Conservation (phyloP, 2,797 vertebrate species). For the Sebastes steindachneri region DNA sequence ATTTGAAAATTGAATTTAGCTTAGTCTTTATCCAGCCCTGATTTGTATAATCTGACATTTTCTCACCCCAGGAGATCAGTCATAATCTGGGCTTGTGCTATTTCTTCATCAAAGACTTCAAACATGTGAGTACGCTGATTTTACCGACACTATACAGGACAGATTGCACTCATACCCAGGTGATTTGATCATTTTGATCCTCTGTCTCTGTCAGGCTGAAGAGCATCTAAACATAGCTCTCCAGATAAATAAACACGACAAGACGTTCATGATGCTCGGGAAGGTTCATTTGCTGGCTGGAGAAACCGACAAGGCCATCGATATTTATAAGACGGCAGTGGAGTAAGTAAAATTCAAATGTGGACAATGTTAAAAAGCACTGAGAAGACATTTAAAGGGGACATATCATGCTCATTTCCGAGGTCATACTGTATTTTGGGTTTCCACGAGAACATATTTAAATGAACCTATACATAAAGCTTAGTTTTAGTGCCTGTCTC, state of each 20-base stretch:
- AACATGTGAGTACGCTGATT: constrained; percentile 83
- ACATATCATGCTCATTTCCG: no score
- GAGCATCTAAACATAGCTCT: constrained; percentile 92
- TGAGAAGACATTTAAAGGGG: not conserved
- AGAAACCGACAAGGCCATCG: constrained; percentile 89
- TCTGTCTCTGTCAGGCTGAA: constrained; percentile 83
- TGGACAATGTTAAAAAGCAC: not conserved
- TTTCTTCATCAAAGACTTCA: constrained; percentile 93
- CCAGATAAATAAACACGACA: constrained; percentile 90
- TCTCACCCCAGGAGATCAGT: constrained; percentile 89
- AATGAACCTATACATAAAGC: no score
- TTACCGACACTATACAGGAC: not conserved
- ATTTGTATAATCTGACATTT: constrained; percentile 47
- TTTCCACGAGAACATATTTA: no score
- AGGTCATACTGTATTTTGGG: no score
- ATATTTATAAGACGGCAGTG: constrained; percentile 91
- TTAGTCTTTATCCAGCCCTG: not conserved
- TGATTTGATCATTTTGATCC: constrained; percentile 22
- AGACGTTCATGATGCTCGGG: constrained; percentile 93
- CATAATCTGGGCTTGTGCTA: constrained; percentile 96
- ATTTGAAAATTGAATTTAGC: constrained; percentile 16
- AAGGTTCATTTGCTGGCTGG: constrained; percentile 92
- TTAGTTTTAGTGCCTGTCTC: no score
- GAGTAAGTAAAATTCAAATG: constrained; percentile 86
- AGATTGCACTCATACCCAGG: not conserved